Evolutionary conservation across 2,113 vertebrate species (phyloP).

Genomic region (Oreochromis aureus): DNA sequence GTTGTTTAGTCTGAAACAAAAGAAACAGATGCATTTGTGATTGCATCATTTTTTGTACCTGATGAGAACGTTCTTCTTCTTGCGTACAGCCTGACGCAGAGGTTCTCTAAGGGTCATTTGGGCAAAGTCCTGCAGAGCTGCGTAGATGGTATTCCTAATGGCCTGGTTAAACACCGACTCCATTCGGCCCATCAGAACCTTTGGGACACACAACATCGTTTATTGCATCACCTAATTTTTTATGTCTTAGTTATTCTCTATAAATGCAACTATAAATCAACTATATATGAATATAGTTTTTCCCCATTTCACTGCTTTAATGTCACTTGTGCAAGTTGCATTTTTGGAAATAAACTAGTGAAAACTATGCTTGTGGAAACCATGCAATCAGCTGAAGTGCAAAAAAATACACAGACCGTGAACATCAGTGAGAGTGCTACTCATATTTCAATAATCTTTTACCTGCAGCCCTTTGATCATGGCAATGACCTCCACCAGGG

Average conservation of each 20-base stretch:
- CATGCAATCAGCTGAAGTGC: neutral
- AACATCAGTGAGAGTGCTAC: neutral
- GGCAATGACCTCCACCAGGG: slow-evolving; percentile 97
- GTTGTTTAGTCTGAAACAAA: neutral
- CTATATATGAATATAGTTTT: neutral
- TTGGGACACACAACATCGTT: neutral
- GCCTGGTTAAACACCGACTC: slow-evolving; percentile 99
- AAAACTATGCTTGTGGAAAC: neutral
- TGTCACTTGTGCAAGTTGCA: neutral
- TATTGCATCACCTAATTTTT: neutral
- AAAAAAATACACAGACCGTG: neutral
- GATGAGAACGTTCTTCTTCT: slow-evolving; percentile 98
- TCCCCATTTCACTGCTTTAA: neutral
- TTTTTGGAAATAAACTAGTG: neutral
- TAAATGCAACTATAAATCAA: neutral
- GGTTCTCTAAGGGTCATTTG: slow-evolving; percentile 94
- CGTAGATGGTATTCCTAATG: slow-evolving; percentile 98
- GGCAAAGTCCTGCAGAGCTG: slow-evolving; percentile 95
- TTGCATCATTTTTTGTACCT: slow-evolving; percentile 69
- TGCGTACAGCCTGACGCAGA: slow-evolving; percentile 90
- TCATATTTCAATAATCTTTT: neutral
- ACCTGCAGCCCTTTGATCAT: slow-evolving; percentile 98
- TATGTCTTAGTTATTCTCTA: neutral
- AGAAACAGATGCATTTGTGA: neutral
- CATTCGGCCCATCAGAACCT: slow-evolving; percentile 97